Conservation (phyloP, 2,888 invertebrate genomes). For the Mantis religiosa region DNA sequence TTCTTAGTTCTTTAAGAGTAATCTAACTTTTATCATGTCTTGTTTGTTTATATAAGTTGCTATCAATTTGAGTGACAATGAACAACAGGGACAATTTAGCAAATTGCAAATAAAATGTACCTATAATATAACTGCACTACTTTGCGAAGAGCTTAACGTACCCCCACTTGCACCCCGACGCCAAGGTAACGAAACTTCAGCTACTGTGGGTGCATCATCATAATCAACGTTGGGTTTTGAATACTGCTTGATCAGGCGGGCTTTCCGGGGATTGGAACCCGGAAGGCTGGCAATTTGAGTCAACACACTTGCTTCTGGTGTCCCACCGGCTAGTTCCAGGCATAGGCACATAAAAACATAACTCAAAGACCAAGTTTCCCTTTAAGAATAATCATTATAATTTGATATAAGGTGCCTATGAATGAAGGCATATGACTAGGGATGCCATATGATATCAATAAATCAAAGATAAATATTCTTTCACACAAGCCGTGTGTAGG, state of each 20-base stretch:
- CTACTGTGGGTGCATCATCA: slow-evolving; percentile 66
- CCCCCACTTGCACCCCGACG: slow-evolving; percentile 48
- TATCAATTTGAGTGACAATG: not conserved
- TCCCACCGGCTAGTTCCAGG: slow-evolving; percentile 16
- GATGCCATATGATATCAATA: not conserved
- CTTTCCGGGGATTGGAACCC: slow-evolving; percentile 65
- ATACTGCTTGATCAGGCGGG: slow-evolving; percentile 66
- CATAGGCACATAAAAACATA: slow-evolving; percentile 1
- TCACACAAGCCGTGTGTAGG: no score
- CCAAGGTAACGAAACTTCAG: slow-evolving; percentile 83
- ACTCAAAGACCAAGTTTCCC: not conserved
- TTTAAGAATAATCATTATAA: not conserved
- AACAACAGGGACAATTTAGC: not conserved
- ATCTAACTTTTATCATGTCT: not conserved
- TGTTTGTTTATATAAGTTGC: not conserved
- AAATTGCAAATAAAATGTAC: not conserved
- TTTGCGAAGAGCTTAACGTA: slow-evolving; percentile 16
- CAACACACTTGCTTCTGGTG: slow-evolving; percentile 44
- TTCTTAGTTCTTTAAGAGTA: not conserved
- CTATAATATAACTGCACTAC: not conserved
- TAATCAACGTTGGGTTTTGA: slow-evolving; percentile 48
- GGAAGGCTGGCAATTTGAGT: slow-evolving; percentile 66
- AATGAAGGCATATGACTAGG: not conserved
- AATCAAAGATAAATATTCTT: no score
- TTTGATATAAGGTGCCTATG: not conserved